A percentile compares a stretch with the other conserved stretches of the same genome.
Evolutionary conservation across 2,797 vertebrate genomes (phyloP).

Genomic region (Rhadinocentrus ornatus): DNA sequence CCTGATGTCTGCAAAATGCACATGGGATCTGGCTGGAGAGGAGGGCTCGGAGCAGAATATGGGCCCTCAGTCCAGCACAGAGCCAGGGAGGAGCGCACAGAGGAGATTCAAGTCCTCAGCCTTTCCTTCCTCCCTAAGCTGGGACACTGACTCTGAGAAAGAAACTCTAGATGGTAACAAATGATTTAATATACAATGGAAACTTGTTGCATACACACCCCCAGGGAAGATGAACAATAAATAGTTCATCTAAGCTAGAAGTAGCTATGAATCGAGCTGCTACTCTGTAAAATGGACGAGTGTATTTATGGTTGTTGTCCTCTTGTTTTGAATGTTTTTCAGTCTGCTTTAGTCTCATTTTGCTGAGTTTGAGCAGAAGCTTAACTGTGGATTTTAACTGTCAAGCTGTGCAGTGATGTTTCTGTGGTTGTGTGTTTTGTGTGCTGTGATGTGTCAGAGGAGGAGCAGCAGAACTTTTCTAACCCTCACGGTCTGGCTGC

Average conservation of each 20-base stretch:
- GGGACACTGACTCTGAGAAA: slow-evolving; percentile 87
- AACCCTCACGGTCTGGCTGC: slow-evolving; percentile 87
- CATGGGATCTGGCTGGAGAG: slow-evolving; percentile 52
- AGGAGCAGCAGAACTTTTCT: slow-evolving; percentile 87
- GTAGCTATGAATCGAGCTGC: neutral
- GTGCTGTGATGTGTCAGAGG: slow-evolving; percentile 79
- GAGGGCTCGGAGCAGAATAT: slow-evolving; percentile 47
- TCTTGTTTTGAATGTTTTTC: slow-evolving; percentile 52
- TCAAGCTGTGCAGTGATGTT: slow-evolving; percentile 71
- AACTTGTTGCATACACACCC: slow-evolving; percentile 32
- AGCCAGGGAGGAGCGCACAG: slow-evolving; percentile 67
- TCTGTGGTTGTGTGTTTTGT: slow-evolving; percentile 76
- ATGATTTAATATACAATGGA: neutral
- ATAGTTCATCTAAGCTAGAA: neutral
- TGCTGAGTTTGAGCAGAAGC: slow-evolving; percentile 31
- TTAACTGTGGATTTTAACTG: slow-evolving; percentile 54
- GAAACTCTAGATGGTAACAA: slow-evolving; percentile 82
- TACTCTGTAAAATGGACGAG: neutral
- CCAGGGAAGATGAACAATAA: neutral
- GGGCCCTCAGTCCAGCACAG: slow-evolving; percentile 49
- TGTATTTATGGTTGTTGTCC: slow-evolving; percentile 42
- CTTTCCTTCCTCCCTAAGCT: slow-evolving; percentile 85
- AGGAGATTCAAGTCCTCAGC: slow-evolving; percentile 78
- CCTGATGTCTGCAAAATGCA: slow-evolving; percentile 49
- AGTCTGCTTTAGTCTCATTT: slow-evolving; percentile 52